A percentile compares a stretch with the other conserved stretches of the same genome.
Conservation (phyloP, 2,888 invertebrate genomes). For the Sphaerophoria rueppellii region DNA sequence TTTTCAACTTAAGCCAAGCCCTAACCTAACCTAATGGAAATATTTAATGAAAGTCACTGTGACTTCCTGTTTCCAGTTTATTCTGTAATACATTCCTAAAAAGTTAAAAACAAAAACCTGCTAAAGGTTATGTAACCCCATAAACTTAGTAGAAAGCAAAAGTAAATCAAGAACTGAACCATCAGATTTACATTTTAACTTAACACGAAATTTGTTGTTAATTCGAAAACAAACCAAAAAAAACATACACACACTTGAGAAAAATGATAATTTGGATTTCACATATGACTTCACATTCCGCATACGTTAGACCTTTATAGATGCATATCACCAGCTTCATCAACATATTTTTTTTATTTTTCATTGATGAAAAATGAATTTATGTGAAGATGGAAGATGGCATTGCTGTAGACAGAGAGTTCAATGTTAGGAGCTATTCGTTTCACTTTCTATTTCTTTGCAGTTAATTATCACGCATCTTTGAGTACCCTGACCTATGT, state of each 20-base stretch:
- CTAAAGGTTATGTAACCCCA: neutral
- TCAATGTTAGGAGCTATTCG: conserved; percentile 59
- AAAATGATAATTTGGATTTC: conserved; percentile 47
- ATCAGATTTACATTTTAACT: neutral
- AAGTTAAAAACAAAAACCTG: neutral
- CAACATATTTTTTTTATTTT: neutral
- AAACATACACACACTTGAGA: neutral
- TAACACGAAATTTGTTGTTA: neutral
- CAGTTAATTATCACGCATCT: conserved; percentile 53
- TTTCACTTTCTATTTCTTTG: conserved; percentile 59
- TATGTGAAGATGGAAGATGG: conserved; percentile 19
- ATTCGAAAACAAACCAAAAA: neutral
- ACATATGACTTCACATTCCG: conserved; percentile 44
- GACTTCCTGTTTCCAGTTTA: no score
- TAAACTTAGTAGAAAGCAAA: conserved; percentile 15
- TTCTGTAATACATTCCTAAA: neutral
- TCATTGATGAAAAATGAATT: conserved; percentile 2
- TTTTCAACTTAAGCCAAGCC: neutral
- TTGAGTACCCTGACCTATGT: conserved; percentile 10
- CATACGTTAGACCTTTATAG: conserved; percentile 4
- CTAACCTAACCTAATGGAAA: neutral
- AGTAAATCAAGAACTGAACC: neutral
- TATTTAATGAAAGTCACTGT: neutral
- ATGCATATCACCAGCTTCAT: conserved; percentile 2
- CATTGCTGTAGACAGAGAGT: conserved; percentile 9